These are phyloP conservation scores for Acanthis flammea DNA, from an alignment of 2,797 vertebrate genomes.

Conservation along the genomic window DNA sequence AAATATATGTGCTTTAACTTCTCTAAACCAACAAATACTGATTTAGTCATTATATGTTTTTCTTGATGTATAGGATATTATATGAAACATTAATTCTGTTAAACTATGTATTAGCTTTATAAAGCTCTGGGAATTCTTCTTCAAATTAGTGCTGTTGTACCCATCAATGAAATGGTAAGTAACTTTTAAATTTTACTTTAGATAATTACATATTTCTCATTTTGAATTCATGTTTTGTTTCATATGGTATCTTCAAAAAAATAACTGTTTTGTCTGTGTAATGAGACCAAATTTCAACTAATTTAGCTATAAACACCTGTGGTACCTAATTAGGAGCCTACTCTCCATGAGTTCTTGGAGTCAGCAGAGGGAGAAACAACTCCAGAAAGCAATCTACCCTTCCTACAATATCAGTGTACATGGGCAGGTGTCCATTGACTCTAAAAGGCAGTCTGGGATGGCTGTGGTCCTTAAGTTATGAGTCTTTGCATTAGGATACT, in stretches of 20 bases:
- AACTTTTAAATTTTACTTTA: background rate
- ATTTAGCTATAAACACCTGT: background rate
- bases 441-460: background rate
- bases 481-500: background rate
- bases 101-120: background rate
- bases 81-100: background rate
- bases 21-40: conserved; percentile 29
- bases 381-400: background rate
- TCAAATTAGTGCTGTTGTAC: background rate
- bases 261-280: background rate
- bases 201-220: background rate
- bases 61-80: background rate
- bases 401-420: background rate
- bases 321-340: background rate
- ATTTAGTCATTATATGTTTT: background rate
- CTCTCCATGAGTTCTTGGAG: background rate
- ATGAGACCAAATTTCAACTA: background rate
- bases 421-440: background rate
- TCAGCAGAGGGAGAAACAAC: background rate
- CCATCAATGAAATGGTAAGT: background rate
- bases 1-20: conserved; percentile 17
- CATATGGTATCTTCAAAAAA: background rate
- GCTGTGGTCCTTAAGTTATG: background rate
- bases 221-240: background rate
- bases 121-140: background rate